Base-by-base conservation (phyloP, 37 sponge, comb jelly and placozoan species). In the Haliclona indistincta region DNA sequence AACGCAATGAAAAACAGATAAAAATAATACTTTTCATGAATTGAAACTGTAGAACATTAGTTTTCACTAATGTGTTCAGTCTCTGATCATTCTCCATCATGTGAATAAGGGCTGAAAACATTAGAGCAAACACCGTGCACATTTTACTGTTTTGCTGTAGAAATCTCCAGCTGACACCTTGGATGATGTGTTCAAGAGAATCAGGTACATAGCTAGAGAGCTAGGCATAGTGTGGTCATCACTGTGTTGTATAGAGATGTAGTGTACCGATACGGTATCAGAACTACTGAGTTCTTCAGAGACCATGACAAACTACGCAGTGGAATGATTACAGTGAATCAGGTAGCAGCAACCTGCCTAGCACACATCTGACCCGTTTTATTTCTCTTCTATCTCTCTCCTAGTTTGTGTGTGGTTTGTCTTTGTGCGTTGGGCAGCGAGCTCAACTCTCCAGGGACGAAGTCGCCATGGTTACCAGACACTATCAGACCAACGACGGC, bases 251-350 rank as follows among this genome's bases (percentile, higher is more conserved):
- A 58, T n/a, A 58, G 71, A 68, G 87, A 84, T 67, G 83, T 44
- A 22, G 87, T 96, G 45, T 96, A 96, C 81, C 88, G 86, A 78
- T 78, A 92, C 74, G 93, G 96, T 13, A 92, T 96, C 56, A 63
- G 96, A 23, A 96, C 93, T 20, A 96, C 90, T 32, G 96, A 96
- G 76, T 96, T 96, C 73, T 96, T 96, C 76, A 73, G 54, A 20
- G 96, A 96, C 62, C 85, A 89, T 56, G 96, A 96, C 81, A 92
- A 92, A 70, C 78, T 89, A 32, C 42, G 88, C 41, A 92, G 88
- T 83, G 96, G 96, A 0, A 54, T 92, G 51, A 83, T 96, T 67
- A 96, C 96, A 29, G 86, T 89, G 74, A 96, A 89, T 47, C 96
- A 96, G 86, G 86, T 90, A 56, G 10, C 49, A 4, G 44, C 28